A percentile compares a stretch with the other conserved stretches of the same genome.
These are phyloP conservation scores for Dendroctonus ponderosae DNA, from an alignment of 1,140 invertebrate species.

Conservation along the genomic window DNA sequence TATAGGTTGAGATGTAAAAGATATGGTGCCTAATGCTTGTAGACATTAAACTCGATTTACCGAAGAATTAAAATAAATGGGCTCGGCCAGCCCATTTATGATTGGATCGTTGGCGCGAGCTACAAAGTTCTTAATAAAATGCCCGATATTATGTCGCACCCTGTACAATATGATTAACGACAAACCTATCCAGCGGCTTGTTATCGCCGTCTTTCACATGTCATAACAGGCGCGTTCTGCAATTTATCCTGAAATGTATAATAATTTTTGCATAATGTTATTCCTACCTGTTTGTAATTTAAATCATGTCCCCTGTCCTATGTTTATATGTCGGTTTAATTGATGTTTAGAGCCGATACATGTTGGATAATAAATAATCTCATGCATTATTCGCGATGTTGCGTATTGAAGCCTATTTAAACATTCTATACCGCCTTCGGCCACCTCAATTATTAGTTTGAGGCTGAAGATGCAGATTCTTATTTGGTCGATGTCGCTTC, in stretches of 20 bases:
- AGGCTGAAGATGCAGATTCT: neutral
- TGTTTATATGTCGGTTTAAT: conserved; percentile 17
- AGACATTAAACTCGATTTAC: too few species aligned
- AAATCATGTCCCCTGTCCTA: conserved; percentile 12
- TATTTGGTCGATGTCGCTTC: neutral
- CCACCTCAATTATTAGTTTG: neutral
- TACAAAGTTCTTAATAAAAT: neutral
- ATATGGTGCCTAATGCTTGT: too few species aligned
- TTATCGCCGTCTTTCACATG: neutral
- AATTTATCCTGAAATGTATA: conserved; percentile 7
- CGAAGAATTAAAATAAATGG: too few species aligned
- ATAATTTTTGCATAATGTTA: conserved; percentile 18
- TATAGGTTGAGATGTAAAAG: too few species aligned
- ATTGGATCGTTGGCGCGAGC: neutral
- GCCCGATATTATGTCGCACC: neutral
- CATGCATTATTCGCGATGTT: conserved; percentile 9
- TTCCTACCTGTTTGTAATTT: conserved; percentile 20
- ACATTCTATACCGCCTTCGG: neutral
- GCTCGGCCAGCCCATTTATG: neutral
- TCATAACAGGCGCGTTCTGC: neutral
- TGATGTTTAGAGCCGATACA: conserved; percentile 15
- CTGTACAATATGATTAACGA: neutral
- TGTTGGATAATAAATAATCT: conserved; percentile 18
- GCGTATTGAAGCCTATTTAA: neutral
- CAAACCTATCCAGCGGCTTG: neutral